phyloP scores from a whole-genome alignment of 2,797 vertebrate genomes.

The Gouania willdenowi region DNA sequence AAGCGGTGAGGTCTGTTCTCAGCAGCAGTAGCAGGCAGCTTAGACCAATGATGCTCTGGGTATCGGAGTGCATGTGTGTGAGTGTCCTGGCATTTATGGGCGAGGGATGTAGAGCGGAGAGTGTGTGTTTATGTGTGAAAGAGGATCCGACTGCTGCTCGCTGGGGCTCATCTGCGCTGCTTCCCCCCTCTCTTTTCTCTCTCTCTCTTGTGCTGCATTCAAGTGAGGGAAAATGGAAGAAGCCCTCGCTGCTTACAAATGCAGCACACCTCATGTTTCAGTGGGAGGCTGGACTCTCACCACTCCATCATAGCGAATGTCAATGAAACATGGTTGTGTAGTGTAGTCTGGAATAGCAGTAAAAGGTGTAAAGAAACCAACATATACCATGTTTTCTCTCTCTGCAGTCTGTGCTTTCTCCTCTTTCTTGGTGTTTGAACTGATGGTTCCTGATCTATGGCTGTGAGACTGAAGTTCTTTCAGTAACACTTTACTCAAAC shows the following conservation, averaged over 20 bases:
- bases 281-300: not conserved
- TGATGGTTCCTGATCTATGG: too few species aligned
- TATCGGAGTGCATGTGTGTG: slow-evolving; percentile 35
- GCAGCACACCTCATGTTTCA: slow-evolving; percentile 14
- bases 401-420: too few species aligned
- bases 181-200: slow-evolving; percentile 8
- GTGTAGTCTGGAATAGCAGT: too few species aligned
- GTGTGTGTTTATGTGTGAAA: slow-evolving; percentile 37
- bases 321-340: too few species aligned
- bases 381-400: too few species aligned
- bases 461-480: too few species aligned
- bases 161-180: slow-evolving; percentile 49
- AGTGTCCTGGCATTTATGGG: slow-evolving; percentile 34
- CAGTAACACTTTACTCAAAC: too few species aligned
- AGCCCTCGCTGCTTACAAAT: slow-evolving; percentile 7
- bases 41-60: slow-evolving; percentile 36
- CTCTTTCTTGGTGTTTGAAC: too few species aligned
- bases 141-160: slow-evolving; percentile 53
- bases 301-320: too few species aligned
- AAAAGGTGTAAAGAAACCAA: too few species aligned
- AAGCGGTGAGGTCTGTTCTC: slow-evolving; percentile 33
- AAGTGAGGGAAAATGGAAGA: slow-evolving; percentile 31
- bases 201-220: slow-evolving; percentile 45
- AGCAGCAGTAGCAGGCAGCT: slow-evolving; percentile 32
- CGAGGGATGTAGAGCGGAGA: slow-evolving; percentile 3